A percentile compares a stretch with the other conserved stretches of the same genome.
Evolutionary conservation across 2,888 invertebrate species (phyloP).

Genomic region (Helleia helle): DNA sequence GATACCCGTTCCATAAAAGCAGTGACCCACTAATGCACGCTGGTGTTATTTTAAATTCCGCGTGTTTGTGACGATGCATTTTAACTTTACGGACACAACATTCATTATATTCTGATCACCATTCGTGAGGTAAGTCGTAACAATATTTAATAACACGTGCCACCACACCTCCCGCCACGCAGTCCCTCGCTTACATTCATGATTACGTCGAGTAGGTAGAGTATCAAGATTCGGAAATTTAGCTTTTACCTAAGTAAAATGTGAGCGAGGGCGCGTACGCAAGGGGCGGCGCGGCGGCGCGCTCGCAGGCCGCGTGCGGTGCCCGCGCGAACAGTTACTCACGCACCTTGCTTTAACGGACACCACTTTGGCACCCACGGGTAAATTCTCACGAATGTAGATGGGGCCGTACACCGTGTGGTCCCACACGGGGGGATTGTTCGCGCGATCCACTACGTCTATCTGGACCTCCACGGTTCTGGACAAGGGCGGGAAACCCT

Average conservation of each 20-base stretch:
- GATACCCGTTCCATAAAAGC: conserved; percentile 63
- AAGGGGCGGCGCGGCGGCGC: conserved; percentile 27
- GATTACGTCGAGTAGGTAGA: no score
- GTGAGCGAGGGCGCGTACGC: conserved; percentile 17
- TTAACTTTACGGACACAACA: conserved; percentile 41
- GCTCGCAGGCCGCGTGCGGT: conserved; percentile 76
- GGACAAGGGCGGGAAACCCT: conserved; percentile 95
- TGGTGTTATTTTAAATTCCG: conserved; percentile 45
- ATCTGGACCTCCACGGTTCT: conserved; percentile 98
- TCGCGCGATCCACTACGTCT: conserved; percentile 98
- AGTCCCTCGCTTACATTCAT: conserved; percentile 17
- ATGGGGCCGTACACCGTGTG: conserved; percentile 97
- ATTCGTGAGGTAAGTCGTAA: conserved; percentile 60
- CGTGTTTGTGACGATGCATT: conserved; percentile 54
- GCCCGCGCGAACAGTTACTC: conserved; percentile 71
- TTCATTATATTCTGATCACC: conserved; percentile 51
- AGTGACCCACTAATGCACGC: conserved; percentile 65
- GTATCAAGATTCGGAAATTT: no score
- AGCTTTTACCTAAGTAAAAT: no score
- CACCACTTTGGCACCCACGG: conserved; percentile 97
- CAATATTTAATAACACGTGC: conserved; percentile 44
- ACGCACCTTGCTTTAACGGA: conserved; percentile 99
- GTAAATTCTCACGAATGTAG: conserved; percentile 97
- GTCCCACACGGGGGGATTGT: conserved; percentile 98
- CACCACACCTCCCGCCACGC: conserved; percentile 55